A percentile compares a stretch with the other conserved stretches of the same genome.
Evolutionary conservation across 2,888 invertebrate species (phyloP).

Genomic region (Chydorus sphaericus): DNA sequence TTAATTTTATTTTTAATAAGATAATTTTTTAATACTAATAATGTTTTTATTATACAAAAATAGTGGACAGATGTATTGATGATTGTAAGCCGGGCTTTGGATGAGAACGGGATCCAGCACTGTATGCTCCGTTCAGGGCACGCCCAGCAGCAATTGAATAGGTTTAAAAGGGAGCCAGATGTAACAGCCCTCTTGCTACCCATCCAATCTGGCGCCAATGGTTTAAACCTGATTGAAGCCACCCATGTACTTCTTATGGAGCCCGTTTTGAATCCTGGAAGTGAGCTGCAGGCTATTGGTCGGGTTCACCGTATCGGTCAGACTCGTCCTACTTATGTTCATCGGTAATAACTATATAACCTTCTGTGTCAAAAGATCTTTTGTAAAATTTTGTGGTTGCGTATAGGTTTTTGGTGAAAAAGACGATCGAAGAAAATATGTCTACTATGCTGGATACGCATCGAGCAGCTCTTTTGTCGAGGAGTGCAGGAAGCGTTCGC

Average conservation of each 20-base stretch:
- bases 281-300: slow-evolving; percentile 61
- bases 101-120: slow-evolving; percentile 36
- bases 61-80: slow-evolving; percentile 35
- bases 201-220: slow-evolving; percentile 52
- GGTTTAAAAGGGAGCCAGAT: slow-evolving; percentile 36
- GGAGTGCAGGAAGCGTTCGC: slow-evolving; percentile 12
- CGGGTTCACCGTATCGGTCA: slow-evolving; percentile 66
- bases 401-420: slow-evolving; percentile 45
- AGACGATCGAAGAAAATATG: slow-evolving; percentile 57
- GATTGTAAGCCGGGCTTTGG: slow-evolving; percentile 38
- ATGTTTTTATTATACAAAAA: slow-evolving; percentile 18
- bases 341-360: neutral
- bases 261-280: slow-evolving; percentile 53
- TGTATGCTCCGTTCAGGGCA: slow-evolving; percentile 25
- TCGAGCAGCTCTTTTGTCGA: slow-evolving; percentile 9
- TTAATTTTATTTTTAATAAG: slow-evolving; percentile 5
- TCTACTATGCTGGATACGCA: slow-evolving; percentile 28
- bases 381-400: slow-evolving; percentile 44
- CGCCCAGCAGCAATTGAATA: slow-evolving; percentile 32
- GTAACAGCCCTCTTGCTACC: slow-evolving; percentile 45
- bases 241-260: slow-evolving; percentile 60
- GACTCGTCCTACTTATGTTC: slow-evolving; percentile 36
- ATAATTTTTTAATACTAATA: neutral
- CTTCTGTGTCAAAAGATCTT: neutral
- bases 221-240: slow-evolving; percentile 61